A percentile compares a stretch with the other conserved stretches of the same genome.
phyloP scores from a whole-genome alignment of 2,113 vertebrate species.

The Electrona antarctica region DNA sequence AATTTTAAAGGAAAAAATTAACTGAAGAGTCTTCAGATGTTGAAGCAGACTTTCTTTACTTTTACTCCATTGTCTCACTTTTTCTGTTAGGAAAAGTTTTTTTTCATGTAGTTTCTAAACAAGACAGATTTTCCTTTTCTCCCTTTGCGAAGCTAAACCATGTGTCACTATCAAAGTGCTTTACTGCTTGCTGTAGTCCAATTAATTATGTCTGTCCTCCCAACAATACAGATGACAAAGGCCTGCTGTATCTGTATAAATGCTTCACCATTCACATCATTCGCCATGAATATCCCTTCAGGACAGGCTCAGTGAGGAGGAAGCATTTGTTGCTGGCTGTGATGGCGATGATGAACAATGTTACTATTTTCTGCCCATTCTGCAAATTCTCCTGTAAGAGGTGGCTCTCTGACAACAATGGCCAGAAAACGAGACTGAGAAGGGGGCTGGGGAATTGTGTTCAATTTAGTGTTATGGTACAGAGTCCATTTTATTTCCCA shows the following conservation, averaged over 20 bases:
- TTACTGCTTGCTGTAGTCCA: background rate
- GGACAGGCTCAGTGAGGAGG: too few species aligned
- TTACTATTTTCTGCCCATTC: background rate
- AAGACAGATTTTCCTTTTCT: conserved; percentile 17
- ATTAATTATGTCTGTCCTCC: background rate
- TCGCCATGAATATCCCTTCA: too few species aligned
- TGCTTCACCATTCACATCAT: background rate
- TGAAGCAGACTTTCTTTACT: conserved; percentile 3
- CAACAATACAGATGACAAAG: background rate
- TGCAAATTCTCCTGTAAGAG: background rate
- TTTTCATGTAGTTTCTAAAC: conserved; percentile 8
- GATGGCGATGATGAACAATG: background rate
- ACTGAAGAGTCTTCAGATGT: background rate
- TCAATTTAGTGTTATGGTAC: background rate
- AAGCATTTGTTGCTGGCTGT: background rate
- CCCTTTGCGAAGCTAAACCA: too few species aligned
- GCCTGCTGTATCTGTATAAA: background rate
- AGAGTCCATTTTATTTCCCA: too few species aligned
- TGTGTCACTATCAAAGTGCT: too few species aligned
- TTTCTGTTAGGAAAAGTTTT: background rate
- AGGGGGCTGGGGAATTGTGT: background rate
- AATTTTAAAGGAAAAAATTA: background rate
- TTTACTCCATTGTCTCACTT: conserved; percentile 6
- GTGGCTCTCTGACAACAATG: background rate
- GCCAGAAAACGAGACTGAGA: background rate